A percentile compares a stretch with the other conserved stretches of the same genome.
phyloP scores from a whole-genome alignment of 1,140 invertebrate species.

The Lucilia cuprina region DNA sequence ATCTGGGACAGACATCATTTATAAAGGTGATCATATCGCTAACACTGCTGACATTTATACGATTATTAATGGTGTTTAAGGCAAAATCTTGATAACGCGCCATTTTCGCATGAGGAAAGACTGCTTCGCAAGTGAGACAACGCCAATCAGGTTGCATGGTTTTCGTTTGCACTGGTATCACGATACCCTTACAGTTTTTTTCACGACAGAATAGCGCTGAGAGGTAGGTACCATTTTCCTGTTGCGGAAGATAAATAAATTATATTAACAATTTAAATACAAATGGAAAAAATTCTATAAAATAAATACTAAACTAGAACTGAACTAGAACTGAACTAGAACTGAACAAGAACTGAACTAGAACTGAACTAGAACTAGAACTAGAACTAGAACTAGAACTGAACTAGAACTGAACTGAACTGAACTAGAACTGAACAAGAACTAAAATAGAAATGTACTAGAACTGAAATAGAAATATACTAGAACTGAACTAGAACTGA shows the following conservation, averaged over 20 bases:
- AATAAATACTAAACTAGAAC: too few species aligned
- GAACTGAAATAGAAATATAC: too few species aligned
- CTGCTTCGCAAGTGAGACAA: slow-evolving; percentile 54
- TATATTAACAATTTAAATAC: neutral
- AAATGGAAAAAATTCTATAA: neutral
- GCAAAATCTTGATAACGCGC: slow-evolving; percentile 59
- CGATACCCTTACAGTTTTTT: slow-evolving; percentile 55
- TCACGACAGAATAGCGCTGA: slow-evolving; percentile 58
- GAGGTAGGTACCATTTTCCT: slow-evolving; percentile 60
- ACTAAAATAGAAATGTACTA: too few species aligned
- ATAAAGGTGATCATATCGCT: slow-evolving; percentile 59
- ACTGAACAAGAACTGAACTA: too few species aligned
- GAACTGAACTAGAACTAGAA: too few species aligned
- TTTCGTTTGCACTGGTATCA: slow-evolving; percentile 57
- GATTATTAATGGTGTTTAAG: slow-evolving; percentile 58
- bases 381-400: too few species aligned
- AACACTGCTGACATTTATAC: slow-evolving; percentile 56
- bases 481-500: too few species aligned
- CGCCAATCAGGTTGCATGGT: slow-evolving; percentile 58
- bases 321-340: too few species aligned
- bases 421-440: too few species aligned
- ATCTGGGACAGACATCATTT: slow-evolving; percentile 57
- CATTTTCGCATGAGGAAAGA: slow-evolving; percentile 57
- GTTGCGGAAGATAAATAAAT: slow-evolving; percentile 8
- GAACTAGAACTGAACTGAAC: too few species aligned